Conservation (phyloP, 1,140 invertebrate species). For the Pectinophora gossypiella region DNA sequence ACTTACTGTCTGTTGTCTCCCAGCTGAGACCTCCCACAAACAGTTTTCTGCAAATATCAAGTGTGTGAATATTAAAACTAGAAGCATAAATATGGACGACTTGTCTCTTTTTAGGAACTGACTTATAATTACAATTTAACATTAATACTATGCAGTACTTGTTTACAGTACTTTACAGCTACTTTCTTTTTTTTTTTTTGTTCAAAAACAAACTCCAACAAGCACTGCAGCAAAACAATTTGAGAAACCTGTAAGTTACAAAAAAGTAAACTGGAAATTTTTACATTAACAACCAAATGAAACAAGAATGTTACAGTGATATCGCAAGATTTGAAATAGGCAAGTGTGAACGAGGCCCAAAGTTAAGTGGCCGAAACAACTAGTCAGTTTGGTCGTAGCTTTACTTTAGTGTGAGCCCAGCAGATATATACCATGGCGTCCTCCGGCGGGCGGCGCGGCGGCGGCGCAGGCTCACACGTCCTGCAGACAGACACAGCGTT, state of each 20-base stretch:
- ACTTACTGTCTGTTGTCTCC: slow-evolving; percentile 98
- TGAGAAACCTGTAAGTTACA: slow-evolving; percentile 75
- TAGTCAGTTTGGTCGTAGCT: slow-evolving; percentile 74
- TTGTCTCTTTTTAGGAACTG: slow-evolving; percentile 54
- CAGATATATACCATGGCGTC: slow-evolving; percentile 80
- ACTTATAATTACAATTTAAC: slow-evolving; percentile 71
- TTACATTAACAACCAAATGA: slow-evolving; percentile 56
- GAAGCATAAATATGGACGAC: slow-evolving; percentile 9
- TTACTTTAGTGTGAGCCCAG: slow-evolving; percentile 78
- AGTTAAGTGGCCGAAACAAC: slow-evolving; percentile 73
- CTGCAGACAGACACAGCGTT: slow-evolving; percentile 74
- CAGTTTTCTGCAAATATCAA: slow-evolving; percentile 90
- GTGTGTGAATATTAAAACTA: slow-evolving; percentile 55
- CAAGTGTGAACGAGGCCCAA: slow-evolving; percentile 74
- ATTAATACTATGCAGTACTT: slow-evolving; percentile 77
- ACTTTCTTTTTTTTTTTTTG: no score
- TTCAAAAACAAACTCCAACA: slow-evolving; percentile 76
- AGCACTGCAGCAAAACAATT: slow-evolving; percentile 77
- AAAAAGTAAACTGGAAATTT: slow-evolving; percentile 72
- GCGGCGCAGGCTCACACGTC: slow-evolving; percentile 76
- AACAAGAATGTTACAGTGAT: slow-evolving; percentile 59
- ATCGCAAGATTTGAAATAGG: slow-evolving; percentile 75
- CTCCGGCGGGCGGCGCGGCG: slow-evolving; percentile 70
- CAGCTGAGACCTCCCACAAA: slow-evolving; percentile 98
- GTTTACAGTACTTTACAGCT: slow-evolving; percentile 76